These are phyloP conservation scores for Galeruca laticollis DNA, from an alignment of 2,888 invertebrate genomes.

Conservation along the genomic window DNA sequence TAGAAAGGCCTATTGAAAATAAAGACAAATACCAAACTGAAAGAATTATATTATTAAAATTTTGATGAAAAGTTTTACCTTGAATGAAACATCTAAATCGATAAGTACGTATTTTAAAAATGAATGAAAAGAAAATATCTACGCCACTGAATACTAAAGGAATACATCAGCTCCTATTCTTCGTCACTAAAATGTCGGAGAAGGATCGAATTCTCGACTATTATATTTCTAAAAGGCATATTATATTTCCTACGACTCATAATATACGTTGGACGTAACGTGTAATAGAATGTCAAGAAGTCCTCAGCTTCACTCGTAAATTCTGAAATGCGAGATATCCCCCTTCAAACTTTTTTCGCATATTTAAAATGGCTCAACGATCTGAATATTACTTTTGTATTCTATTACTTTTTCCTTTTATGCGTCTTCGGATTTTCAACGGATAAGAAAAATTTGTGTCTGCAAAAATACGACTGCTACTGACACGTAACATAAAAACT, in stretches of 20 bases:
- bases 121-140: neutral
- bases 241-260: conserved; percentile 35
- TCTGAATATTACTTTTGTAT: conserved; percentile 33
- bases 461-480: neutral
- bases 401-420: conserved; percentile 24
- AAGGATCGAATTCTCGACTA: conserved; percentile 33
- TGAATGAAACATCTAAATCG: too few relatives aligned
- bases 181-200: conserved; percentile 16
- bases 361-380: conserved; percentile 28
- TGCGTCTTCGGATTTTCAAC: neutral
- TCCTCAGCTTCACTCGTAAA: conserved; percentile 33
- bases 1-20: too few relatives aligned
- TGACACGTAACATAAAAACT: neutral
- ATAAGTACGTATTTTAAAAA: too few relatives aligned
- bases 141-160: conserved; percentile 13
- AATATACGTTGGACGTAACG: conserved; percentile 27
- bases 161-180: conserved; percentile 21
- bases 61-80: too few relatives aligned
- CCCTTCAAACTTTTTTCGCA: conserved; percentile 32
- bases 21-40: too few relatives aligned
- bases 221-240: conserved; percentile 39
- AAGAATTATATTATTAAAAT: too few relatives aligned
- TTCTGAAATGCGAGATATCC: conserved; percentile 27
- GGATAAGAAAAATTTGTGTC: conserved; percentile 14
- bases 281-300: conserved; percentile 39